Evolutionary conservation across 2,797 vertebrate genomes (phyloP).

Genomic region (Mormyrops boulengeri): DNA sequence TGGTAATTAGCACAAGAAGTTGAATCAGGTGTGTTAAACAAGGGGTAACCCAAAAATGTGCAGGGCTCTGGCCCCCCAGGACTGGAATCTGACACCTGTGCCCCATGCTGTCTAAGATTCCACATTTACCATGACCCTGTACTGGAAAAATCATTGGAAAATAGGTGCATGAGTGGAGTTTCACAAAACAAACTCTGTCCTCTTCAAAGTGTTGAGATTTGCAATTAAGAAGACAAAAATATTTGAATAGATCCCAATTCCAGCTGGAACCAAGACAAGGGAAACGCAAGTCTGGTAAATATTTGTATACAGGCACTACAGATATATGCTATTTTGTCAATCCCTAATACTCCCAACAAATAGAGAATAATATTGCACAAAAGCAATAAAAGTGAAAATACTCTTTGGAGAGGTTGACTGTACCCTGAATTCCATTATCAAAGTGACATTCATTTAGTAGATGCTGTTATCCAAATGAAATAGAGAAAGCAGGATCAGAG

Average conservation of each 20-base stretch:
- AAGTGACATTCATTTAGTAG: background rate
- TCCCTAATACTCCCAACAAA: background rate
- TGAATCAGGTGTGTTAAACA: too few relatives aligned
- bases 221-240: background rate
- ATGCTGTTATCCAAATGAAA: background rate
- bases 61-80: too few relatives aligned
- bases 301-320: background rate
- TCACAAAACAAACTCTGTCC: background rate
- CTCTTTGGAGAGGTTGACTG: background rate
- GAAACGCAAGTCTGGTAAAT: background rate
- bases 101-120: background rate
- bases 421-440: background rate
- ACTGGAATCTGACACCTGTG: background rate
- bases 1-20: too few relatives aligned
- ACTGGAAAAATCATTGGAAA: background rate
- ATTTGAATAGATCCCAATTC: background rate
- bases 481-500: background rate
- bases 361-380: background rate
- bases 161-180: background rate
- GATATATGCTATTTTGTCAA: background rate
- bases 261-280: background rate
- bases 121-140: background rate
- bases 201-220: background rate
- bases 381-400: background rate
- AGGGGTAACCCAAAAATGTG: too few relatives aligned